phyloP scores from a whole-genome alignment of 2,888 invertebrate genomes.

The Thecocarcelia acutangulata region DNA sequence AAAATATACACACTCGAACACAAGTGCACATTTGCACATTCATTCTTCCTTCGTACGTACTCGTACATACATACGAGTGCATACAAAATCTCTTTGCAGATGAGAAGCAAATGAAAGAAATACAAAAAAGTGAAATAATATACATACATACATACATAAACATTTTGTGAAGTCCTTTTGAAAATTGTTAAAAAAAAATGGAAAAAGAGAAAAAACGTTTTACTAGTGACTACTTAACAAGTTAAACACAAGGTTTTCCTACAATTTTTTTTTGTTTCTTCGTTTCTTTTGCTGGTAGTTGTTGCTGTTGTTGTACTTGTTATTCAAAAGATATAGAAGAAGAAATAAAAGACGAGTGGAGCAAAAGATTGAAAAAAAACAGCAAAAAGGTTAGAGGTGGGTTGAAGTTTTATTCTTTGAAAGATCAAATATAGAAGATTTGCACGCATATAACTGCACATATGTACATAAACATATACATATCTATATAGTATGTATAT shows the following conservation, averaged over 20 bases:
- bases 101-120: constrained; percentile 58
- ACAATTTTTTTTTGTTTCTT: constrained; percentile 32
- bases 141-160: constrained; percentile 30
- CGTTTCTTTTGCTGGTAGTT: constrained; percentile 24
- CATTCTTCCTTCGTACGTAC: neutral
- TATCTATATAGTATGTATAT: neutral
- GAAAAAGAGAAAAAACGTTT: constrained; percentile 58
- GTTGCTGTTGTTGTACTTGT: constrained; percentile 40
- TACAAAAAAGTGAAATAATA: constrained; percentile 3
- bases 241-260: constrained; percentile 66
- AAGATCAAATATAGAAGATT: constrained; percentile 14
- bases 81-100: constrained; percentile 48
- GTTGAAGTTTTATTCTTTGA: constrained; percentile 31
- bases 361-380: neutral
- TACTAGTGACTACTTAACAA: constrained; percentile 70
- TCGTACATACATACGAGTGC: neutral
- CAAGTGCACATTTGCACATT: constrained; percentile 7
- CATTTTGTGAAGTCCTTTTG: constrained; percentile 68
- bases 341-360: constrained; percentile 34
- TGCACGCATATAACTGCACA: neutral
- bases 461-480: neutral
- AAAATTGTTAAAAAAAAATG: constrained; percentile 50
- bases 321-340: constrained; percentile 50
- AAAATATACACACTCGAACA: constrained; percentile 31
- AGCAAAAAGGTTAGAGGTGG: constrained; percentile 52